phyloP scores from a whole-genome alignment of 1,140 invertebrate species.

The Wasmannia auropunctata region DNA sequence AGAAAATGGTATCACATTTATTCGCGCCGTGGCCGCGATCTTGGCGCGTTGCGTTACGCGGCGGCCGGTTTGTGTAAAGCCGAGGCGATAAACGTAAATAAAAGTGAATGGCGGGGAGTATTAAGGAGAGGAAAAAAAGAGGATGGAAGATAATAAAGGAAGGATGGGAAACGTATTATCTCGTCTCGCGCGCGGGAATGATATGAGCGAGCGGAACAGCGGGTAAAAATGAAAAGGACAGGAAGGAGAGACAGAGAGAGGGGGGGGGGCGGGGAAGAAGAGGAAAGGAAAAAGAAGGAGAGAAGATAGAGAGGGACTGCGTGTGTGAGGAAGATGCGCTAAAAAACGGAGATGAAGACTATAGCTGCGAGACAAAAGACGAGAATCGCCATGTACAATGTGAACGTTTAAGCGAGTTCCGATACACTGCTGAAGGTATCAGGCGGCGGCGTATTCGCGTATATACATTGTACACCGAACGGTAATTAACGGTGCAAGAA shows the following conservation, averaged over 20 bases:
- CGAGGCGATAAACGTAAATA: constrained; percentile 38
- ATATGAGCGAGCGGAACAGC: constrained; percentile 31
- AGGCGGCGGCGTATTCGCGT: background rate
- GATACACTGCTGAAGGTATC: constrained; percentile 20
- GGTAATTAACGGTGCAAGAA: constrained; percentile 37
- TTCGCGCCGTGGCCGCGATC: background rate
- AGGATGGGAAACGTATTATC: constrained; percentile 46
- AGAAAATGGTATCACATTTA: constrained; percentile 10
- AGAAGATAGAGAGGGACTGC: background rate
- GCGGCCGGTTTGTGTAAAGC: constrained; percentile 16
- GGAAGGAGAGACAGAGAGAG: background rate
- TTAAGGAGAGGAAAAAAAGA: constrained; percentile 30
- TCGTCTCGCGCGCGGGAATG: constrained; percentile 29
- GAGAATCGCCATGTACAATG: constrained; percentile 13
- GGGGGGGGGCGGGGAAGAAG: too few species aligned
- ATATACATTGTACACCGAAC: too few species aligned
- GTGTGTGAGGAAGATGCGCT: constrained; percentile 18
- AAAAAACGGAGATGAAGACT: constrained; percentile 44
- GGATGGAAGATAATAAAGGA: constrained; percentile 50
- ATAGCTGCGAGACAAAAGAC: constrained; percentile 41
- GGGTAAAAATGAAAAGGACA: constrained; percentile 28
- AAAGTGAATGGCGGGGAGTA: constrained; percentile 10
- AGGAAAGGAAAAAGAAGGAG: too few species aligned
- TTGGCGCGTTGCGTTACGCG: background rate
- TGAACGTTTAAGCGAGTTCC: constrained; percentile 47